These are phyloP conservation scores for Calephelis nemesis DNA, from an alignment of 1,140 invertebrate species.

Conservation along the genomic window DNA sequence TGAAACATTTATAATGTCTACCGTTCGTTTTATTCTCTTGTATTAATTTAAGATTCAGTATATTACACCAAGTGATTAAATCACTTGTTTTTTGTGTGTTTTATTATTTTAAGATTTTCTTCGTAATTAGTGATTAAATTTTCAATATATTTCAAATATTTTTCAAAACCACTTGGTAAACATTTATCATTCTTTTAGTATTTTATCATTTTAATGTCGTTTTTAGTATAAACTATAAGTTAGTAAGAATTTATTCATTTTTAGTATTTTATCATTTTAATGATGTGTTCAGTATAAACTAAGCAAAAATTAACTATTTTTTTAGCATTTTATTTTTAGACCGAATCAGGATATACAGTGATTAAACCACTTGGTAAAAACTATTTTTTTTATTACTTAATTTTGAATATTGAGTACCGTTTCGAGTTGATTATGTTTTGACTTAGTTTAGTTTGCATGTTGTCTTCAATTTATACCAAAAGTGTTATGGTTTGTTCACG, in stretches of 20 bases:
- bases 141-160: no score
- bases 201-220: no score
- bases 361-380: background rate
- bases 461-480: conserved; percentile 8
- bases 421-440: background rate
- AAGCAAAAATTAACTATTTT: no score
- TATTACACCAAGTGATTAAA: background rate
- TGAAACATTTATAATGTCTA: background rate
- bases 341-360: background rate
- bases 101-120: background rate
- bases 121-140: background rate
- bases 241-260: no score
- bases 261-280: no score
- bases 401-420: background rate
- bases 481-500: conserved; percentile 7
- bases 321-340: no score
- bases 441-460: conserved; percentile 14
- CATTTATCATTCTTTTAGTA: no score
- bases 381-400: background rate
- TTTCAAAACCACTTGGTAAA: no score
- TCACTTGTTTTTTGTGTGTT: background rate
- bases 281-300: no score
- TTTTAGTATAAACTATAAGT: no score
- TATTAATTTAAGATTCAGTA: no score
- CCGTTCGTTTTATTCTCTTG: background rate